Evolutionary conservation across 2,113 vertebrate species (phyloP), one percentile per base, ranked within the genome.

Genomic region (Myrmecophaga tridactyla): DNA sequence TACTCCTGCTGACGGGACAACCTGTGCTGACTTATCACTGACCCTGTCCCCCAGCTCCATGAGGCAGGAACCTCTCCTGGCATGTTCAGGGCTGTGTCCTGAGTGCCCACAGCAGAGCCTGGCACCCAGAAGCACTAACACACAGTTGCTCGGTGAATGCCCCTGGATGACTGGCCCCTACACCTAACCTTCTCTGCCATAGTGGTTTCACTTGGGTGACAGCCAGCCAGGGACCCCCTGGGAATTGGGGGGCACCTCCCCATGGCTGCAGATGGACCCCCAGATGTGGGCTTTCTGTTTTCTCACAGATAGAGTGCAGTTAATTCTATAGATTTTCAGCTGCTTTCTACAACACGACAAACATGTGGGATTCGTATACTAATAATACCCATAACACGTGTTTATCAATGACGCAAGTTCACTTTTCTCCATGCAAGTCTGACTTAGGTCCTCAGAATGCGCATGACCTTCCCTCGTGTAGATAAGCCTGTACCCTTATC

Each of bases 401-500:
- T n/a, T 43, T 41, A 53, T 65, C 29, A 15, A 27, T 43, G 14
- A 31, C 46, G 41, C 53, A 69, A 3, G 39, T 7, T 67, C 84
- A 11, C 2, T 36, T 11, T 23, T 29, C 23, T 36, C 1, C 15
- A 27, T 17, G 0, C 7, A 34, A 13, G 41, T 43, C 69, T 39
- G 62, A 29, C 18, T 58, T n/a, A 43, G 85, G 0, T 39, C 53
- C 36, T 7, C 11, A 0, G 17, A 2, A 41, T 4, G 31, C 1
- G 0, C 5, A 46, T 51, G 11, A 1, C 6, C 25, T 36, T 23
- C 29, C 0, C 51, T 34, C 11, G 13, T 23, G 20, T 20, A 36
- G 11, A 36, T 23, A 21, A 25, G 14, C 4, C 0, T 0, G 15
- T 27, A 4, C 0, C 2, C 0, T 14, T 9, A 1, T 4, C 14